These are phyloP conservation scores for Acronicta alni DNA, from an alignment of 2,888 invertebrate genomes.

Conservation along the genomic window DNA sequence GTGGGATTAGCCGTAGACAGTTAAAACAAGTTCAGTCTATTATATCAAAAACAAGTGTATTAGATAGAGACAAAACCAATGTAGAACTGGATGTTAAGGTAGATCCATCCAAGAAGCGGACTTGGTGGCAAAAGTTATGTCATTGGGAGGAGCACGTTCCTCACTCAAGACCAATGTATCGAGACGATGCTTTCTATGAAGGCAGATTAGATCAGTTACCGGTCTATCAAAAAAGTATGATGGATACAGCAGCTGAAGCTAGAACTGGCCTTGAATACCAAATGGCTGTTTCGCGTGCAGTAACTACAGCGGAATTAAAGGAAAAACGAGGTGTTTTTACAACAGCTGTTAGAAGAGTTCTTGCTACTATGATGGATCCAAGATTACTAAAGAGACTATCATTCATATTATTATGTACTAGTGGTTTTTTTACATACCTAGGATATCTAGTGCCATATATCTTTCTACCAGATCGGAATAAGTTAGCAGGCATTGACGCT, in stretches of 20 bases:
- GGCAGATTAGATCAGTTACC: conserved; percentile 77
- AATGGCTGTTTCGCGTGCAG: conserved; percentile 81
- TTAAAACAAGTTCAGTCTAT: conserved; percentile 78
- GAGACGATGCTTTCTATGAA: conserved; percentile 83
- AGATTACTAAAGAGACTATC: conserved; percentile 73
- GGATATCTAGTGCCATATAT: conserved; percentile 81
- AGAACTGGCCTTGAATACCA: conserved; percentile 84
- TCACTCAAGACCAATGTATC: conserved; percentile 81
- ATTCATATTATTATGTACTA: conserved; percentile 70
- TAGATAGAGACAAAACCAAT: conserved; percentile 62
- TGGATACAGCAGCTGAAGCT: conserved; percentile 62
- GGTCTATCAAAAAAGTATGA: conserved; percentile 78
- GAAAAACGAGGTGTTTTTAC: conserved; percentile 79
- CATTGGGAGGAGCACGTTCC: conserved; percentile 78
- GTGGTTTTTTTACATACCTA: conserved; percentile 72
- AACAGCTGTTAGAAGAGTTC: conserved; percentile 78
- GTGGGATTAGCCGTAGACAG: conserved; percentile 74
- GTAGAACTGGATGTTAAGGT: conserved; percentile 63
- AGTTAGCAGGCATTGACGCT: conserved; percentile 67
- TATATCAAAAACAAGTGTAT: conserved; percentile 69
- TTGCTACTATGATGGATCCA: conserved; percentile 85
- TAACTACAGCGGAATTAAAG: conserved; percentile 74
- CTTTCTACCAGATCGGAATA: conserved; percentile 75
- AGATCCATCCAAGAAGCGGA: conserved; percentile 59
- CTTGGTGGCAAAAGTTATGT: conserved; percentile 73